Evolutionary conservation across 2,113 vertebrate species (phyloP), one percentile per base, ranked within the genome.

Genomic region (Limnothrissa miodon): DNA sequence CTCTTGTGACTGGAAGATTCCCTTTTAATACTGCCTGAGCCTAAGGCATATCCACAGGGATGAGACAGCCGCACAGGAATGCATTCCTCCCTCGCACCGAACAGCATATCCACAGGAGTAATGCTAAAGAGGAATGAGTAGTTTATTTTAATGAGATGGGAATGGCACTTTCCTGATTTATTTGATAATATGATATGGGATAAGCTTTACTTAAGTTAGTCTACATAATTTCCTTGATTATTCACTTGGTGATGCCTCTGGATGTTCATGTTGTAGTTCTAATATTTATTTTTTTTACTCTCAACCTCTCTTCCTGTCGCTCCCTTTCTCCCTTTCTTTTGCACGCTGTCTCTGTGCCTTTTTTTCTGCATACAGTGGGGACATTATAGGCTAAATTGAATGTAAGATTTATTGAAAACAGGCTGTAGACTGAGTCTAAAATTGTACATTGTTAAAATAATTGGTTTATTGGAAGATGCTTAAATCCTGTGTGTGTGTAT

Each of bases 1-100:
- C 66, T 74, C 66, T 74, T 74, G 66, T 36, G 66, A 74, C 11
- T 74, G 66, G 66, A 74, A 74, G 66, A 74, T 74, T 74, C 66
- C 66, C 66, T 39, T 33, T 36, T 74, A 15, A 74, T 74, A 36
- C 66, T 36, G 66, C 33, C 5, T 1, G 13, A 36, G 66, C 66
- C 11, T 15, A 74, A 33, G 29, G 66, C 66, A 74, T 74, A 74
- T 29, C 66, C 66, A 36, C 33, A 36, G 66, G 66, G 66, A 17
- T 74, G 13, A 74, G 66, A 15, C 66, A 17, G 66, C 4, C 15
- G 10, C 11, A 36, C 10, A 74, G 66, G 66, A 74, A 74, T 74
- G 66, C 66, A 74, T 74, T 74, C 33, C 29, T 74, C 19, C 19
- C 51, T 74, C 25, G 19, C 66, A 74, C 66, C 13, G 66, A 74